A percentile compares a stretch with the other conserved stretches of the same genome.
Conservation (phyloP, 1,140 invertebrate genomes). For the Protaetia brevitarsis region DNA sequence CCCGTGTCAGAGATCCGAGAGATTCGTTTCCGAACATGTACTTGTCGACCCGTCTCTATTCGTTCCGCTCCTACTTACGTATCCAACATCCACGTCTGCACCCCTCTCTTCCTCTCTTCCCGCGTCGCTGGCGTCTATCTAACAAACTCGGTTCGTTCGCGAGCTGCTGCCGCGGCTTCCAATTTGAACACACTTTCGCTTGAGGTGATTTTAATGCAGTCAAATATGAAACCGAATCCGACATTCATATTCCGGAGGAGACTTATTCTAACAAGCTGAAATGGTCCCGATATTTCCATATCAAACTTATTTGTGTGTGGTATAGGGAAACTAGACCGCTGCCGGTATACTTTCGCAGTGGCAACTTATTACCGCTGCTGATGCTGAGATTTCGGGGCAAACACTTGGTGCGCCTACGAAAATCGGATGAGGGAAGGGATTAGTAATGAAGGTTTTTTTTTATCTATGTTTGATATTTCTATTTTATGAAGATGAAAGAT, state of each 20-base stretch:
- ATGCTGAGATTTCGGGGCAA: constrained; percentile 6
- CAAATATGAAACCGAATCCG: constrained; percentile 31
- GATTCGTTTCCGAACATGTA: neutral
- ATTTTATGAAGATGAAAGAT: too few relatives aligned
- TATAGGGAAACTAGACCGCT: neutral
- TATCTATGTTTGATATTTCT: too few relatives aligned
- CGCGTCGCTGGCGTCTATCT: too few relatives aligned
- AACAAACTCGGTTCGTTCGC: constrained; percentile 17
- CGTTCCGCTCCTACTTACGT: neutral
- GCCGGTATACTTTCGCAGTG: neutral
- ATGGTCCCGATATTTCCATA: constrained; percentile 20
- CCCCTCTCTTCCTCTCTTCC: neutral
- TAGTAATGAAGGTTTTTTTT: neutral
- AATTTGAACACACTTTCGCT: constrained; percentile 30
- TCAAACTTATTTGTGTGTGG: constrained; percentile 16
- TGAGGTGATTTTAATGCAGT: constrained; percentile 30
- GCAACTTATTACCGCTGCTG: constrained; percentile 15
- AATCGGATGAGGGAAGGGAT: neutral
- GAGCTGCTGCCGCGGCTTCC: constrained; percentile 24
- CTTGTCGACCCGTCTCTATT: neutral
- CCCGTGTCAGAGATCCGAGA: neutral
- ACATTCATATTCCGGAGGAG: constrained; percentile 27
- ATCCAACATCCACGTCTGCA: neutral
- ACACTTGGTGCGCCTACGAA: constrained; percentile 4
- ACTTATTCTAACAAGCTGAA: constrained; percentile 29